phyloP scores from a whole-genome alignment of 2,888 invertebrate genomes.

The Pristionchus japonicus region DNA sequence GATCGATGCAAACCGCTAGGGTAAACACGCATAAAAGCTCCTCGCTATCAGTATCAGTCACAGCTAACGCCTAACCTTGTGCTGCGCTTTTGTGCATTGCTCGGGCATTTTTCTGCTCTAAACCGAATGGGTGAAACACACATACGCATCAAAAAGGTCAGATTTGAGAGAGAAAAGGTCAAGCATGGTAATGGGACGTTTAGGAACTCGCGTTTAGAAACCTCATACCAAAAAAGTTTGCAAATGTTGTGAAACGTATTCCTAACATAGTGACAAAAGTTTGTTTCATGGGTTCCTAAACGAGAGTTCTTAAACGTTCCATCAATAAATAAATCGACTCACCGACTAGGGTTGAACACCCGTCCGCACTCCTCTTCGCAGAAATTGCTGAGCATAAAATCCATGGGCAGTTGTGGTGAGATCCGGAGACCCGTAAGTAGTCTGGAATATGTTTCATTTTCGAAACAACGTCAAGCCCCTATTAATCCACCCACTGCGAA shows the following conservation, averaged over 20 bases:
- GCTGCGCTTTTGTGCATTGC: not conserved
- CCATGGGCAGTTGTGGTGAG: conserved; percentile 53
- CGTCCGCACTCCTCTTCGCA: conserved; percentile 62
- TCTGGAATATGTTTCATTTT: too few species aligned
- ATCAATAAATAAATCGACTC: not conserved
- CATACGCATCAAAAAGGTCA: not conserved
- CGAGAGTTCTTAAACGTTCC: too few species aligned
- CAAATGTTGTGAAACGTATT: too few species aligned
- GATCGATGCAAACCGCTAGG: too few species aligned
- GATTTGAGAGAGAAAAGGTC: not conserved
- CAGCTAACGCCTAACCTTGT: not conserved
- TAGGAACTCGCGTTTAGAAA: too few species aligned
- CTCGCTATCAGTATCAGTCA: not conserved
- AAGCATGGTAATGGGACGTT: not conserved
- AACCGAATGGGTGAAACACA: too few species aligned
- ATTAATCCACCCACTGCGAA: too few species aligned
- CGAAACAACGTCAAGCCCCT: too few species aligned
- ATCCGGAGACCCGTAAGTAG: not conserved
- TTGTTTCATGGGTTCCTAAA: too few species aligned
- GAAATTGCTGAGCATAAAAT: conserved; percentile 70
- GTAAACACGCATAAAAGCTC: not conserved
- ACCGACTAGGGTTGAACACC: conserved; percentile 34
- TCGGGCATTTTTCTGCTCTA: not conserved
- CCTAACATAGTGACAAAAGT: too few species aligned
- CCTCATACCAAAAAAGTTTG: too few species aligned